These are phyloP conservation scores for Drosophila conformis DNA, from an alignment of 2,888 invertebrate species.

Conservation along the genomic window DNA sequence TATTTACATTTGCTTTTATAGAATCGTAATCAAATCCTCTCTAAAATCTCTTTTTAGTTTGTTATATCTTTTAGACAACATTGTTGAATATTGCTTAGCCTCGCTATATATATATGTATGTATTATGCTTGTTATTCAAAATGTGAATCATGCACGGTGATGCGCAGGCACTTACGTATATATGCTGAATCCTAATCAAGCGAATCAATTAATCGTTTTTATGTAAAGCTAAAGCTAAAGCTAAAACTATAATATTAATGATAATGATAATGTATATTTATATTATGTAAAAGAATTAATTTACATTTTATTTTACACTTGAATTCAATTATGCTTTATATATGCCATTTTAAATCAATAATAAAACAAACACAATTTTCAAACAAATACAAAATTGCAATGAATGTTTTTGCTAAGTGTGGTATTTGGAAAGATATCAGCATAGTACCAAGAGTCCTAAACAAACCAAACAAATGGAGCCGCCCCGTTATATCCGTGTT, in stretches of 20 bases:
- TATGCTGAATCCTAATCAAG: conserved; percentile 29
- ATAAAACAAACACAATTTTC: conserved; percentile 26
- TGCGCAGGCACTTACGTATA: conserved; percentile 13
- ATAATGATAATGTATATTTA: conserved; percentile 14
- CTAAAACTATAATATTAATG: conserved; percentile 20
- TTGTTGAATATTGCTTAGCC: conserved; percentile 76
- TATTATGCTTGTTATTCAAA: conserved; percentile 26
- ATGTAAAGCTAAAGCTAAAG: conserved; percentile 20
- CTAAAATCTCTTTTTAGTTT: conserved; percentile 42
- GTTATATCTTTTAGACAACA: conserved; percentile 57
- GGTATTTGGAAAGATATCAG: background rate
- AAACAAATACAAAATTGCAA: background rate
- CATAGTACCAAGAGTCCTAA: background rate
- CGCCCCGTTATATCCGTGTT: background rate
- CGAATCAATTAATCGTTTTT: conserved; percentile 31
- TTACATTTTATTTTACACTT: conserved; percentile 7
- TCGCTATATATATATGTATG: conserved; percentile 27
- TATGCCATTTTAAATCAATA: conserved; percentile 48
- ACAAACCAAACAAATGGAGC: background rate
- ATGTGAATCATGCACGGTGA: conserved; percentile 5
- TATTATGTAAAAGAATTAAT: conserved; percentile 20
- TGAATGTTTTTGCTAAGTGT: background rate
- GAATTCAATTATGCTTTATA: conserved; percentile 31
- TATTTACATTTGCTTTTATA: conserved; percentile 1
- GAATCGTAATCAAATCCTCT: conserved; percentile 8